Evolutionary conservation across 2,888 invertebrate genomes (phyloP), one percentile per base, ranked within the genome.

Genomic region (Habrosyne pyritoides): DNA sequence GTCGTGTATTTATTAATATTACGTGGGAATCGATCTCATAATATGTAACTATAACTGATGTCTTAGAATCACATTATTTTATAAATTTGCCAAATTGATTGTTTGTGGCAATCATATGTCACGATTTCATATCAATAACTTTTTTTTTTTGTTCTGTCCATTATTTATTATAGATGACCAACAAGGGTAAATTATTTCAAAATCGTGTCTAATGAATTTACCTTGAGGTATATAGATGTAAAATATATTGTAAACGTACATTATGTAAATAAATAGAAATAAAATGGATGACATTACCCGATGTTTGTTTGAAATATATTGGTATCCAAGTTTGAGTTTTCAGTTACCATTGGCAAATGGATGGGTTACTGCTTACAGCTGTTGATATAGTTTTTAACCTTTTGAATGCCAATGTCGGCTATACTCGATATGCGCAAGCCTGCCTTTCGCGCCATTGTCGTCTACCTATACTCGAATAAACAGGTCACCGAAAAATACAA

Each of bases 1-100:
- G 12, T 42, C 8, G n/a, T 42, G 14, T 42, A 42, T 42, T 42
- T 42, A 42, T 42, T 42, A 8, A 18, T 36, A 42, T 18, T n/a
- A 42, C 18, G 42, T 42, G 14, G n/a, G 42, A 33, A 18, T 42
- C 42, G 42, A 42, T 42, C 42, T 42, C 42, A 42, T 18, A 42
- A 42, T 42, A n/a, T n/a, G n/a, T n/a, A 42, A 18, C 18, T 18
- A 42, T 42, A 42, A 8, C 2, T 42, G 42, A 5, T 36, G 14
- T 36, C 36, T 33, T 36, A 42, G 8, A 18, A 18, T 18, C 42
- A 42, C 36, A 42, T 8, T 42, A 36, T 14, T 36, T 5, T 42
- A 18, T 18, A 18, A 8, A 42, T 18, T 42, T 42, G 42, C 8
- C 18, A 42, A 42, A 42, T 18, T 33, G 5, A 33, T 8, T n/a